phyloP scores from a whole-genome alignment of 2,113 vertebrate genomes.

The Lota lota region DNA sequence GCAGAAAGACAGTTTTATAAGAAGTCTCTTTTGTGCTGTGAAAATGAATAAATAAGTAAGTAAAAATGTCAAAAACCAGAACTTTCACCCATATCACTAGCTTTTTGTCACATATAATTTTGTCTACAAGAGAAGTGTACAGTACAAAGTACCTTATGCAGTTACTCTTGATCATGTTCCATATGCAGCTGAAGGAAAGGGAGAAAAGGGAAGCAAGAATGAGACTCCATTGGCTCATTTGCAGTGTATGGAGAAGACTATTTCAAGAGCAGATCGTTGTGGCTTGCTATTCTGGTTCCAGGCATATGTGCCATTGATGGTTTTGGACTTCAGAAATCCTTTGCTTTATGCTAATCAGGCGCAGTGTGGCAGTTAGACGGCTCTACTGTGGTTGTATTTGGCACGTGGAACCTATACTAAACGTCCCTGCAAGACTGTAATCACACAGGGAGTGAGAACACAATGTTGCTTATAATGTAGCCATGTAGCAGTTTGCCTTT shows the following conservation, averaged over 20 bases:
- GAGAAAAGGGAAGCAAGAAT: constrained; percentile 28
- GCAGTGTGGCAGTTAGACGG: constrained; percentile 59
- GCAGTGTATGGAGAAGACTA: constrained; percentile 51
- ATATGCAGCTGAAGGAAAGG: constrained; percentile 2
- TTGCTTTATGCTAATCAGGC: constrained; percentile 72
- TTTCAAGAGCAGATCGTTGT: constrained; percentile 69
- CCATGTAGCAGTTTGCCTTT: constrained; percentile 12
- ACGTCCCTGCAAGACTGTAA: constrained; percentile 61
- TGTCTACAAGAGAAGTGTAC: background rate
- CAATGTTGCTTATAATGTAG: constrained; percentile 49
- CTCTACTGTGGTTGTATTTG: constrained; percentile 64
- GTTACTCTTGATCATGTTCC: constrained; percentile 1
- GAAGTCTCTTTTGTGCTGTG: too few species aligned
- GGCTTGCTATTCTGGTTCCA: constrained; percentile 67
- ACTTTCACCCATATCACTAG: constrained; percentile 5
- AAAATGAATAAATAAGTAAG: too few species aligned
- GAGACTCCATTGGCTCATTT: constrained; percentile 40
- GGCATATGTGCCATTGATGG: constrained; percentile 70
- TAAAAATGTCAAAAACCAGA: too few species aligned
- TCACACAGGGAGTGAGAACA: constrained; percentile 67
- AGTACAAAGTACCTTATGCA: background rate
- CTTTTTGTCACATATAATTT: constrained; percentile 16
- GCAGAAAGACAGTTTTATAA: too few species aligned
- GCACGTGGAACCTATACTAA: constrained; percentile 60
- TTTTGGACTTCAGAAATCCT: constrained; percentile 74